Percentiles rank a stretch among this genome's conserved stretches.
Conservation (phyloP, 92 coral and sea anemone genomes). For the Plumapathes pennacea region DNA sequence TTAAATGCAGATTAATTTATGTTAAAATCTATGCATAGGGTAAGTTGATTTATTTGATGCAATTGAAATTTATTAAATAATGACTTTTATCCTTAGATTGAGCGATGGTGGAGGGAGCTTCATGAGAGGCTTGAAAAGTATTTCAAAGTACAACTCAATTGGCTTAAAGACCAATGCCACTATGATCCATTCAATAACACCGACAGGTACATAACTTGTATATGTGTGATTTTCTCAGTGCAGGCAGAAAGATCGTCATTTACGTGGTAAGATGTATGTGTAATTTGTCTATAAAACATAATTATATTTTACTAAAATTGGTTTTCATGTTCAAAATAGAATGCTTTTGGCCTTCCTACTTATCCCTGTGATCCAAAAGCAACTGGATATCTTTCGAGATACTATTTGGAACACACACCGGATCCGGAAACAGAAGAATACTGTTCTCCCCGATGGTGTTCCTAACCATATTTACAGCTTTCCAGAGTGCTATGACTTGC, state of each 20-base stretch:
- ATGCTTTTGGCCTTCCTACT: constrained; percentile 33
- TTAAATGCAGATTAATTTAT: no score
- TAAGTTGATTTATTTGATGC: no score
- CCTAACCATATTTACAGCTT: constrained; percentile 33
- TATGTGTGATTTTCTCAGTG: no score
- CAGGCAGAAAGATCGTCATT: no score
- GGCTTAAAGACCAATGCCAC: not conserved
- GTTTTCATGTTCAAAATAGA: no score
- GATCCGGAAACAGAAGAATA: constrained; percentile 13
- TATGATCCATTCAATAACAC: not conserved
- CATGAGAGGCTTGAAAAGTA: constrained; percentile 3
- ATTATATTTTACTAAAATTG: no score
- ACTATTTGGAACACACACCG: constrained; percentile 43
- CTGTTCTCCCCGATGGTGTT: constrained; percentile 33
- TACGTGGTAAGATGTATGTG: no score
- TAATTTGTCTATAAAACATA: no score
- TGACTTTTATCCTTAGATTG: no score
- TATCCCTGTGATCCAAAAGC: constrained; percentile 37
- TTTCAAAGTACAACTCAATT: not conserved
- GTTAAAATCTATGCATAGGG: no score
- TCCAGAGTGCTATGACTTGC: constrained; percentile 31
- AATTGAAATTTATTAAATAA: no score
- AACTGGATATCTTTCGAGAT: constrained; percentile 30
- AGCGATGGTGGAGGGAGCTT: constrained; percentile 2
- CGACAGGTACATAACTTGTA: not conserved